These are phyloP conservation scores for Acyrthosiphon pisum DNA, from an alignment of 1,140 invertebrate species.

Conservation along the genomic window DNA sequence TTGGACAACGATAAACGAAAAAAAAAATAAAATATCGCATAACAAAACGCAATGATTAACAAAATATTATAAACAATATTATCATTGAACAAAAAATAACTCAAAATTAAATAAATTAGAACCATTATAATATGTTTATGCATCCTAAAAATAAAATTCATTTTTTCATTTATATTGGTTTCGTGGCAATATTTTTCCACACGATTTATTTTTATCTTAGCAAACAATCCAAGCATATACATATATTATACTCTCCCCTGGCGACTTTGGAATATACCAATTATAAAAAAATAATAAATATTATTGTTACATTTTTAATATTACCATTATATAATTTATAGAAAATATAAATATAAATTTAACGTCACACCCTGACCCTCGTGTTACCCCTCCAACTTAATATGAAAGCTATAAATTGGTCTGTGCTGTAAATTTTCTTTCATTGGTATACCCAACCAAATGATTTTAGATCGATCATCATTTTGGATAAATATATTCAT, in stretches of 20 bases:
- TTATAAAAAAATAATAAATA: no score
- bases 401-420: neutral
- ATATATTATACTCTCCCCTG: no score
- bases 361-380: neutral
- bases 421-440: no score
- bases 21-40: neutral
- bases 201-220: neutral
- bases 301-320: no score
- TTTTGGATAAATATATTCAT: neutral
- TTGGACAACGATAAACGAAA: neutral
- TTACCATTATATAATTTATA: no score
- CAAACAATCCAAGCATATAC: neutral
- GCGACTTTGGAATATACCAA: no score
- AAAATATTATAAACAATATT: neutral
- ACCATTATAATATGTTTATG: neutral
- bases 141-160: neutral
- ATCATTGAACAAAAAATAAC: neutral
- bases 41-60: neutral
- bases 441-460: neutral
- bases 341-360: neutral
- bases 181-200: neutral
- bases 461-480: neutral
- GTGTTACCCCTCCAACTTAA: rapidly evolving
- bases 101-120: neutral
- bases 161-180: neutral